These are phyloP conservation scores for Cheirogaleus medius DNA, from an alignment of 2,113 vertebrate species.

Conservation along the genomic window DNA sequence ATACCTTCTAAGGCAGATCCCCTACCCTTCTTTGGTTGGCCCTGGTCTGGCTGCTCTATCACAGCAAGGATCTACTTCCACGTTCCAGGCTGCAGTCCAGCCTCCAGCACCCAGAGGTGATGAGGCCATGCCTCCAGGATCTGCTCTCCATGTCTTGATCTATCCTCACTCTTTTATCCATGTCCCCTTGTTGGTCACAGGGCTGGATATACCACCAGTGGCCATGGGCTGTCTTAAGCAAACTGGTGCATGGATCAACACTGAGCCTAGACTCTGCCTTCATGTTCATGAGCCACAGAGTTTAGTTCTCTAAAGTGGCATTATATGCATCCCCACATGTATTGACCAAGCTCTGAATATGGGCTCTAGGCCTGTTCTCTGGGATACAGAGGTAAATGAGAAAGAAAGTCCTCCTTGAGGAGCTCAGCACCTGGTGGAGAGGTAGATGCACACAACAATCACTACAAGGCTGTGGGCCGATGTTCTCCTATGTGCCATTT, in stretches of 20 bases:
- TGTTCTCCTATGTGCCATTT: background rate
- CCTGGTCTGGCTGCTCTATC: background rate
- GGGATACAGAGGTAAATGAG: background rate
- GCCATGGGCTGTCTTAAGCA: background rate
- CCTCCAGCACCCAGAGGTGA: background rate
- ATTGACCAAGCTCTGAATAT: background rate
- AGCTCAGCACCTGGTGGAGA: background rate
- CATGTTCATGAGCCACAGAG: background rate
- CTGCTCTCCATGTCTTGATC: background rate
- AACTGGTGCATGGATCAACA: background rate
- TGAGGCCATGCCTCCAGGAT: background rate
- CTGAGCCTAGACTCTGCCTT: background rate
- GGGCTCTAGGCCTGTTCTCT: background rate
- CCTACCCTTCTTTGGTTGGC: background rate
- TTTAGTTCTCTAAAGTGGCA: background rate
- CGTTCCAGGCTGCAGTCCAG: background rate
- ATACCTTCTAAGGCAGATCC: background rate
- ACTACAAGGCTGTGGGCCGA: background rate
- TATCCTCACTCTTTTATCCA: background rate
- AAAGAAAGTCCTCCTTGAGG: background rate
- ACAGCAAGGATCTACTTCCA: background rate
- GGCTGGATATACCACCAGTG: background rate
- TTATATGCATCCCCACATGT: background rate
- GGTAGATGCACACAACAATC: background rate
- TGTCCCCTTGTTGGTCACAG: background rate